Evolutionary conservation across 2,113 vertebrate species (phyloP).

Genomic region (Jacana jacana): DNA sequence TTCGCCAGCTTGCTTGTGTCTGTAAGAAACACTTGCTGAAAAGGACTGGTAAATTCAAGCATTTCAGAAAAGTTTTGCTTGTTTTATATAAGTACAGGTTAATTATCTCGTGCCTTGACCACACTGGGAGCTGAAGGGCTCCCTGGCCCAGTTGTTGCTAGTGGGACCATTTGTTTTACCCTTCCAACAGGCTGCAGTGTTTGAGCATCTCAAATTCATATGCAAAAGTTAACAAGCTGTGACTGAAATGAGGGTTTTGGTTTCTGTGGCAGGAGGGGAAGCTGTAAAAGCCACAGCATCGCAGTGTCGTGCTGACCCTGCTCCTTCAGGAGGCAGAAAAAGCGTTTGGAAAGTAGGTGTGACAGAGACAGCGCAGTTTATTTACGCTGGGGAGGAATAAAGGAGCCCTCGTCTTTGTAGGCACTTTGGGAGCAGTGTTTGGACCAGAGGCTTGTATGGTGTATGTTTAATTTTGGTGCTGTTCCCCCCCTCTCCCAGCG

Average conservation of each 20-base stretch:
- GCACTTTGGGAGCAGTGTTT: background rate
- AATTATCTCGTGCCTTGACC: background rate
- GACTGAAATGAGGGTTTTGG: background rate
- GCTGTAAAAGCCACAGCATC: background rate
- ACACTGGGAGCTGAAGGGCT: background rate
- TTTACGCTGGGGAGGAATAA: background rate
- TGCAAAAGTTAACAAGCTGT: background rate
- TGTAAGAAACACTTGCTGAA: background rate
- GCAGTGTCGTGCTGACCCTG: background rate
- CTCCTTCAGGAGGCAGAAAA: background rate
- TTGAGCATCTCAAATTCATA: background rate
- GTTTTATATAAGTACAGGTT: background rate
- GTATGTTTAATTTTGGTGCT: background rate
- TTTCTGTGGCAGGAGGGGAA: background rate
- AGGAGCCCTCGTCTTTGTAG: background rate
- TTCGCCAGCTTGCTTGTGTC: background rate
- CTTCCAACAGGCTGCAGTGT: background rate
- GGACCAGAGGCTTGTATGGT: background rate
- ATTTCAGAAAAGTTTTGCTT: background rate
- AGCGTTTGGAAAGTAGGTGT: background rate
- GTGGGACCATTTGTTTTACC: background rate
- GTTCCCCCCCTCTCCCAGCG: background rate
- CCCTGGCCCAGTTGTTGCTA: background rate
- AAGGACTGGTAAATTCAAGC: background rate
- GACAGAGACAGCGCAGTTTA: background rate